Base-by-base conservation (phyloP, 2,797 vertebrate genomes). In the Coregonus ussuriensis region DNA sequence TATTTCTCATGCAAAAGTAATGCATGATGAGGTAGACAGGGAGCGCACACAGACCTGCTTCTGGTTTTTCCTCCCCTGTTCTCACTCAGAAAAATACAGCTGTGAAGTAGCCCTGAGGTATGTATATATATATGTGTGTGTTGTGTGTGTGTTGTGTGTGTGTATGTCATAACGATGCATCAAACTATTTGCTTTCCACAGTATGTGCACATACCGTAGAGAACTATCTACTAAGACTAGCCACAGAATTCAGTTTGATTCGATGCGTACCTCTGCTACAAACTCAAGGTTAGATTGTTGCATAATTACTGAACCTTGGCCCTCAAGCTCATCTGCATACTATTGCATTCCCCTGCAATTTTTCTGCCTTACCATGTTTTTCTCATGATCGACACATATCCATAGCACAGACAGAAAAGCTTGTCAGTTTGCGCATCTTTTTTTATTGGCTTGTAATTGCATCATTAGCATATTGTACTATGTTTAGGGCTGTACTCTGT, bases 61-160 rank as follows among this genome's bases (percentile, higher is more conserved):
- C 76, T 82, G 77, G 51, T 78, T 54, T 52, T 75, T 21, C 73
- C 54, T 75, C 37, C 31, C 13, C 13, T 51, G n/a, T 77, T 89
- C 77, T 81, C 85, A 70, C 80, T 77, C 79, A 71, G 71, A 16
- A 3, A 33, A 77, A 65, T 85, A 41, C 54, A 75, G 86, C 82
- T 83, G 37, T 83, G 85, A 71, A 62, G 66, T 41, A 67, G 56
- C 47, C 74, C 18, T 86, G 63, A 83, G 86, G 89, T 87, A 80
- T 79, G 86, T 89, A 87, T 87, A 84, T 53, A 84, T 53, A 16
- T 69, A 33, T 51, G 9, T 69, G n/a, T 74, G 18, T 65, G 72
- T 74, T 56, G 6, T 47, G 41, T 47, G 9, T 3, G 37, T 41
- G 37, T 9, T 33, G 31, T 85, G 82, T 72, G 56, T 77, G 18